Base-by-base conservation (phyloP, 2,888 invertebrate genomes). In the Thecophora atra region DNA sequence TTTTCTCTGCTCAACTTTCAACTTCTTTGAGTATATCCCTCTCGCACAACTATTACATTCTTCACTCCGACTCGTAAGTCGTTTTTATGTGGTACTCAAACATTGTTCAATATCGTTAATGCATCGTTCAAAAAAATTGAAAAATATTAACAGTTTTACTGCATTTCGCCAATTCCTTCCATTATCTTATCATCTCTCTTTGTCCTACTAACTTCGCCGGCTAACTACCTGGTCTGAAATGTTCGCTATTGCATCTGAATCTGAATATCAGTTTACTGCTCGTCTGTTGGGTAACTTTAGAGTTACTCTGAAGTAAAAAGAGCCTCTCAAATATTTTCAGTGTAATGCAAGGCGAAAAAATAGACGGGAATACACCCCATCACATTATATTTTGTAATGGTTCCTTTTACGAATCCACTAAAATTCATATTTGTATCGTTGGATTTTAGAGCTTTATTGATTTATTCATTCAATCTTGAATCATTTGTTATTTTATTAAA, bases 71-170 rank as follows among this genome's bases (percentile, higher is more conserved):
- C 56, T 56, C 56, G 21, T 26, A 11, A 56, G 13, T 26, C 17
- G 11, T 58, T 58, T 58, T 21, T 58, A 28, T 58, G 28, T 15
- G 21, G 15, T 58, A 58, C 58, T 58, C 58, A 17, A 58, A 58
- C 58, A 63, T 42, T 63, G 63, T 63, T 63, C 63, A 42, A 24
- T 63, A 63, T 42, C 42, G n/a, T 11, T 26, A 15, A 19, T 21
- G 63, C 63, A 63, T 5, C 44, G 30, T 19, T 42, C 19, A 2
- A 21, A 19, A 63, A 63, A 44, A 63, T 63, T 37, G 63, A 21
- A 63, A 63, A 63, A 63, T 63, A 24, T 24, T 11, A 24, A 63
- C 63, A 58, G 13, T 58, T 58, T 24, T 44, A 19, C 63, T 63
- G 44, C 42, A 13, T 42, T 42, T 44, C 6, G 21, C 26, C 26